Evolutionary conservation across 2,888 invertebrate species (phyloP).

Genomic region (Alitta virens): DNA sequence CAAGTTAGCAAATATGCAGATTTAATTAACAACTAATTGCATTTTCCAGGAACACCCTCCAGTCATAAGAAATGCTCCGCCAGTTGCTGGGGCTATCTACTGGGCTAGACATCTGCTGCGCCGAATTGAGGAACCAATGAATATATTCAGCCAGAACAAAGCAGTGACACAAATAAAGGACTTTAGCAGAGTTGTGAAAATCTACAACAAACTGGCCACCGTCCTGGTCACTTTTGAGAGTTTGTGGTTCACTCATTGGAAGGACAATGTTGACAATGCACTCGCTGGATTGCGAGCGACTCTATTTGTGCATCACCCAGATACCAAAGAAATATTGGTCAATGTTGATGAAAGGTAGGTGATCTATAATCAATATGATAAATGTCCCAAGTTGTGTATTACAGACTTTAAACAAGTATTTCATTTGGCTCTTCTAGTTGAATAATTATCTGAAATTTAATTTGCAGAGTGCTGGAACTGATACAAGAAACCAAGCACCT

Average conservation of each 20-base stretch:
- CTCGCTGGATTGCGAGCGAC: conserved; percentile 50
- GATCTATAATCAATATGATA: background rate
- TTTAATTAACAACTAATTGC: too few relatives aligned
- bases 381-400: too few relatives aligned
- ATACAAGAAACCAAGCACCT: conserved; percentile 56
- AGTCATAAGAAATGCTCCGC: conserved; percentile 52
- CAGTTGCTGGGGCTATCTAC: conserved; percentile 55
- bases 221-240: conserved; percentile 55
- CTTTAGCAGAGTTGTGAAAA: conserved; percentile 46
- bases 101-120: conserved; percentile 54
- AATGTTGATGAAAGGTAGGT: conserved; percentile 54
- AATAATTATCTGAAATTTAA: too few relatives aligned
- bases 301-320: conserved; percentile 49
- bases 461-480: conserved; percentile 48
- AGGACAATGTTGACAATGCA: conserved; percentile 49
- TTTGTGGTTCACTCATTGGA: conserved; percentile 55
- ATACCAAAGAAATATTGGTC: conserved; percentile 46
- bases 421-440: too few relatives aligned
- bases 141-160: conserved; percentile 50
- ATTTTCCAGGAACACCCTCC: conserved; percentile 45
- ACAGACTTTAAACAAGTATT: too few relatives aligned
- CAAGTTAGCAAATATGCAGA: too few relatives aligned
- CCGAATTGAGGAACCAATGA: conserved; percentile 56
- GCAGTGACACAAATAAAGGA: conserved; percentile 51
- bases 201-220: conserved; percentile 47